phyloP scores from a whole-genome alignment of 2,797 vertebrate species.

The Valencia hispanica region DNA sequence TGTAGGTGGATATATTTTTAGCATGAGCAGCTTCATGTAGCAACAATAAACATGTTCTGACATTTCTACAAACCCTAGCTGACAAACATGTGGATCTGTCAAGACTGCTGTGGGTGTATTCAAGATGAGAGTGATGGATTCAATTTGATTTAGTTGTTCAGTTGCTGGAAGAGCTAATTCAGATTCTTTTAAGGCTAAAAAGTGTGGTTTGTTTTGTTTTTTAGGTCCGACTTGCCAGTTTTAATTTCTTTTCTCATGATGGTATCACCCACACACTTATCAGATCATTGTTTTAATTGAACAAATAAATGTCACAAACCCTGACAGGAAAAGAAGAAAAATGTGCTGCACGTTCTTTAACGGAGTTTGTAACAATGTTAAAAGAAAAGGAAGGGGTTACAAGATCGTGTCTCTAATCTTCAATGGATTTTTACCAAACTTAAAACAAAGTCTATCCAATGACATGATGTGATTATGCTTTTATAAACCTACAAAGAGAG shows the following conservation, averaged over 20 bases:
- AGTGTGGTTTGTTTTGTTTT: not conserved
- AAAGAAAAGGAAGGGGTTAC: not conserved
- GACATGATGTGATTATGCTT: not conserved
- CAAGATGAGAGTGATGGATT: not conserved
- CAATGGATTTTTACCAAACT: not conserved
- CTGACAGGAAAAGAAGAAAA: not conserved
- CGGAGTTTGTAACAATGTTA: not conserved
- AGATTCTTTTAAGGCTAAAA: not conserved
- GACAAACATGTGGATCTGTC: slow-evolving; percentile 3
- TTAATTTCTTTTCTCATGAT: not conserved
- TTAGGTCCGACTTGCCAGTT: not conserved
- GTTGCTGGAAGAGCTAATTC: not conserved
- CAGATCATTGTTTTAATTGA: not conserved
- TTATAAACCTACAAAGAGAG: not conserved
- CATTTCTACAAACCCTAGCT: not conserved
- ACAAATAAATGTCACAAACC: not conserved
- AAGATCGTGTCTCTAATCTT: not conserved
- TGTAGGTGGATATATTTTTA: not conserved
- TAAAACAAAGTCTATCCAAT: not conserved
- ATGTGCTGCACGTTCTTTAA: not conserved
- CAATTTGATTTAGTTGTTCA: not conserved
- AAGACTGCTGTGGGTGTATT: not conserved
- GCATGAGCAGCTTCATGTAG: not conserved
- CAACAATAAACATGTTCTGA: not conserved
- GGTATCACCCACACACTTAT: not conserved